phyloP scores from a whole-genome alignment of 2,888 invertebrate species.

The Polia nebulosa region DNA sequence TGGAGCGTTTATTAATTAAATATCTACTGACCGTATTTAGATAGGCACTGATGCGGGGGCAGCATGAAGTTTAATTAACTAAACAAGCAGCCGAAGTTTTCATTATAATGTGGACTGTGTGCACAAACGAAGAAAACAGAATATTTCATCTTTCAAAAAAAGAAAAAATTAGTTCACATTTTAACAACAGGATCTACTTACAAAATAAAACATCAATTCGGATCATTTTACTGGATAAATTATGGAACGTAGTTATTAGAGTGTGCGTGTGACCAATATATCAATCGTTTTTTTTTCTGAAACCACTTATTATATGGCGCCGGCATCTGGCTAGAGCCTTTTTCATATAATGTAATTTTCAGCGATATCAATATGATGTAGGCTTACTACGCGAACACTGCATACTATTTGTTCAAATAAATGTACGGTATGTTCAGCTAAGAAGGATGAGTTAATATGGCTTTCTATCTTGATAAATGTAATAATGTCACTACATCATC shows the following conservation, averaged over 20 bases:
- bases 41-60: background rate
- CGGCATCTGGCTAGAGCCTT: slow-evolving; percentile 41
- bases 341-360: slow-evolving; percentile 44
- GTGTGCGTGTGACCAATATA: slow-evolving; percentile 49
- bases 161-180: too few relatives aligned
- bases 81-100: background rate
- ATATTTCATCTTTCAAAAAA: background rate
- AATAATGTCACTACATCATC: too few relatives aligned
- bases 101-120: background rate
- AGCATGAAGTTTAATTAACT: slow-evolving; percentile 23
- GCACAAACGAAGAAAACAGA: background rate
- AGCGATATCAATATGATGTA: slow-evolving; percentile 29
- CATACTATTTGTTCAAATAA: slow-evolving; percentile 29
- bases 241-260: slow-evolving; percentile 44
- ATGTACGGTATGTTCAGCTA: background rate
- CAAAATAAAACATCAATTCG: slow-evolving; percentile 40
- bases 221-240: slow-evolving; percentile 33
- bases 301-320: slow-evolving; percentile 63
- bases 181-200: slow-evolving; percentile 41
- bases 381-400: slow-evolving; percentile 34
- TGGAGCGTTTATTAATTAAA: slow-evolving; percentile 14
- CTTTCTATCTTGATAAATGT: background rate
- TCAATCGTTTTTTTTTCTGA: slow-evolving; percentile 59
- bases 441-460: background rate
- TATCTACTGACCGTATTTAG: background rate